Evolutionary conservation across 1,140 invertebrate genomes (phyloP), one percentile per base, ranked within the genome.

Genomic region (Glossosoma conforme): DNA sequence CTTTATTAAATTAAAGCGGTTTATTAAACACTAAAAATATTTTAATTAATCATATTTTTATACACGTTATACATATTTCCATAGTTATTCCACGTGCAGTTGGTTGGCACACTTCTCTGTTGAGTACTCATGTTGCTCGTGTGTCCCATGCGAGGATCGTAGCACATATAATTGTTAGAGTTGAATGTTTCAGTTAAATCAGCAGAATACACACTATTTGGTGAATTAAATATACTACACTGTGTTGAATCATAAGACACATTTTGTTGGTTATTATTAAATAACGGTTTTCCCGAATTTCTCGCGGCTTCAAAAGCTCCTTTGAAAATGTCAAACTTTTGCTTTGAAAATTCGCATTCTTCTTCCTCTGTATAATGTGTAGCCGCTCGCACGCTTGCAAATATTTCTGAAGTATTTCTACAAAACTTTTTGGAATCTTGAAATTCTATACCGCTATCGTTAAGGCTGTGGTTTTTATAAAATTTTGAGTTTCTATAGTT

Each of bases 301-400:
- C 9, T 18, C 19, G 10, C 19, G 13, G 25, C 25, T 8, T n/a
- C 25, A 28, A 80, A 80, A 15, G 75, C 76, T 47, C 72, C 72
- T 54, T 73, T 76, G 50, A 79, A 80, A 41, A 79, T 62, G 57
- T 78, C 73, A 38, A 77, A 80, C 62, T 79, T 79, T 60, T 69
- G 61, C 47, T 62, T 61, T 5, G 62, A 68, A 54, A 70, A 70
- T 19, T 38, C 43, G 1, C 17, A 22, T 10, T 47, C 43, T 24
- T 54, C 47, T 14, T 46, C 28, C 4, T 41, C 15, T 14, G 21
- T 13, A 38, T 66, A 67, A 38, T 22, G 9, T 36, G 8, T 22
- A 42, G 22, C 28, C 21, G 13, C 13, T 28, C n/a, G 36, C 10
- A 33, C 9, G 17, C 1, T 40, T 33, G 8, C 20, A 10, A 20